phyloP scores from a whole-genome alignment of 2,888 invertebrate species.

The Digitonthophagus gazella region DNA sequence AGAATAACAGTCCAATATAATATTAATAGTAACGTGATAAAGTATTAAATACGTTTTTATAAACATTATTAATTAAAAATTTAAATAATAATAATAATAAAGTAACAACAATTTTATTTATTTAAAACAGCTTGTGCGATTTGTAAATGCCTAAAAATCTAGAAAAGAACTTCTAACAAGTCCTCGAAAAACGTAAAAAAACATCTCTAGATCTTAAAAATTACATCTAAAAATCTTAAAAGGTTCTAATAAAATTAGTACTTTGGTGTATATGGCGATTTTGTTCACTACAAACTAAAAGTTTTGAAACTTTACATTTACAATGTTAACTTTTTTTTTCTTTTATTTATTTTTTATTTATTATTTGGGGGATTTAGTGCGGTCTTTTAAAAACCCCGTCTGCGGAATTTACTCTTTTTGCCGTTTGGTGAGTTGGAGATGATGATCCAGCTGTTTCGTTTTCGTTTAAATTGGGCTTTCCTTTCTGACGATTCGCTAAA shows the following conservation, averaged over 20 bases:
- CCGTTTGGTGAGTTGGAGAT: slow-evolving; percentile 36
- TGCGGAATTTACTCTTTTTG: slow-evolving; percentile 37
- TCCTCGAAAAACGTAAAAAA: neutral
- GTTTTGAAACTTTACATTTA: slow-evolving; percentile 4
- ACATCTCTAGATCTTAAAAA: too few relatives aligned
- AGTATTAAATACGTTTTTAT: slow-evolving; percentile 17
- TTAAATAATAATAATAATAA: slow-evolving; percentile 23
- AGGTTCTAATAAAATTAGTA: slow-evolving; percentile 11
- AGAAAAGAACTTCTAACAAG: neutral
- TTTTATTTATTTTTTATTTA: slow-evolving; percentile 3
- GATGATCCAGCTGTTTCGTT: slow-evolving; percentile 15
- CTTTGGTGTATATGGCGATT: slow-evolving; percentile 14
- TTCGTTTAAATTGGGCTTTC: slow-evolving; percentile 5
- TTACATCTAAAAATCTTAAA: too few relatives aligned
- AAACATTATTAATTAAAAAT: too few relatives aligned
- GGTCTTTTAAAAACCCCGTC: slow-evolving; percentile 42
- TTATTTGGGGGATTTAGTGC: slow-evolving; percentile 34
- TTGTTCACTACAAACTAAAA: slow-evolving; percentile 4
- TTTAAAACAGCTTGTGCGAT: slow-evolving; percentile 22
- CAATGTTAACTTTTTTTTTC: neutral
- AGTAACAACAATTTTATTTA: too few relatives aligned
- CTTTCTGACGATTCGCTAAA: slow-evolving; percentile 60
- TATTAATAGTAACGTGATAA: slow-evolving; percentile 20
- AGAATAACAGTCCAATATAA: slow-evolving; percentile 25
- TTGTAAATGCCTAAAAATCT: slow-evolving; percentile 4